Percentiles rank a stretch among this genome's conserved stretches.
These are phyloP conservation scores for Pristionchus mayeri DNA, from an alignment of 2,888 invertebrate genomes.

Conservation along the genomic window DNA sequence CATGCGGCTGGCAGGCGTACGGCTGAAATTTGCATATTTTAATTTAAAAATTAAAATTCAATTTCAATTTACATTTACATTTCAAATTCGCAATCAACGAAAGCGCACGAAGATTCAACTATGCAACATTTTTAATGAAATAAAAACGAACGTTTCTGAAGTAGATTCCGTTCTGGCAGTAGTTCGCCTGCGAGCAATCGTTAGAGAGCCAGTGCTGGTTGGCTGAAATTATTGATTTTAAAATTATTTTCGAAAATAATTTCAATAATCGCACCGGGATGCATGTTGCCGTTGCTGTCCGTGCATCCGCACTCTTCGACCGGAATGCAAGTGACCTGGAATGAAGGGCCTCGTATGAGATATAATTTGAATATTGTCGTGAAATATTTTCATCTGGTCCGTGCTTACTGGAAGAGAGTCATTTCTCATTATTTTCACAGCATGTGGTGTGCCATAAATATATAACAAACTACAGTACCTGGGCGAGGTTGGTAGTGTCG, in stretches of 20 bases:
- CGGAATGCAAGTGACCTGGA: slow-evolving; percentile 55
- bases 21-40: slow-evolving; percentile 51
- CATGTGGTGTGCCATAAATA: background rate
- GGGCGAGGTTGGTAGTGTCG: slow-evolving; percentile 54
- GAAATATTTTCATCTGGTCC: background rate
- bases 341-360: too few species aligned
- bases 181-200: slow-evolving; percentile 62
- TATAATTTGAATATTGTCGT: background rate
- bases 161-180: slow-evolving; percentile 66
- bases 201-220: slow-evolving; percentile 61
- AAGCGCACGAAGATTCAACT: too few species aligned
- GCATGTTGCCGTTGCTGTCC: slow-evolving; percentile 64
- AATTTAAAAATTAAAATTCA: too few species aligned
- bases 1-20: slow-evolving; percentile 61
- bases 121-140: too few species aligned
- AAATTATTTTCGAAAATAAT: background rate
- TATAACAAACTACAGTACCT: background rate
- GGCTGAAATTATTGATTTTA: slow-evolving; percentile 43
- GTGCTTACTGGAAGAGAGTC: too few species aligned
- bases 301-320: slow-evolving; percentile 67
- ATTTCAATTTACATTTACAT: too few species aligned
- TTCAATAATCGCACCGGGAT: slow-evolving; percentile 52
- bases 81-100: too few species aligned
- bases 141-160: slow-evolving; percentile 53
- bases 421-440: background rate